These are phyloP conservation scores for Lagopus muta DNA, from an alignment of 2,113 vertebrate genomes.

Conservation along the genomic window DNA sequence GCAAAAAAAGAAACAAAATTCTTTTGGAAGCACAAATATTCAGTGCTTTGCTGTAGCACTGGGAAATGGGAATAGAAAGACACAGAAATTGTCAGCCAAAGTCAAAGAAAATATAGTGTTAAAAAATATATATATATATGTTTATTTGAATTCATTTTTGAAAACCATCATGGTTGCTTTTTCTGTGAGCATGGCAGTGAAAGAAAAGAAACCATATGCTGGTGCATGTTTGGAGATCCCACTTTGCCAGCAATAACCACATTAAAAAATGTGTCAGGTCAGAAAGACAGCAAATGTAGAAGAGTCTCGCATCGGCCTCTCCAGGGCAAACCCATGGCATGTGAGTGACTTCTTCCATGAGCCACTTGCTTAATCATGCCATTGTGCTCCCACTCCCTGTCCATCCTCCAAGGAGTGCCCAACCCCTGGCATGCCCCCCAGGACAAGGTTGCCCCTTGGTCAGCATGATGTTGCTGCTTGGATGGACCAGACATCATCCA, in stretches of 20 bases:
- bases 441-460: accelerated
- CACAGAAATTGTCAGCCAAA: background rate
- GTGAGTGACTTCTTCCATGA: background rate
- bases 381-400: background rate
- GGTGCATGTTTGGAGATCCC: accelerated
- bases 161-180: background rate
- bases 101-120: background rate
- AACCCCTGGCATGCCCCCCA: accelerated
- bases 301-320: background rate
- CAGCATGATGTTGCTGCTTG: accelerated
- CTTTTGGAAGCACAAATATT: background rate
- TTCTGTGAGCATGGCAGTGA: accelerated
- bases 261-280: background rate
- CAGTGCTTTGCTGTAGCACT: background rate
- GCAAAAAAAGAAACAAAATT: background rate
- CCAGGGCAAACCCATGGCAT: background rate
- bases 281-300: background rate
- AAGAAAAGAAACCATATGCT: accelerated
- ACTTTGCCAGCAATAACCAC: background rate
- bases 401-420: background rate
- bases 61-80: background rate
- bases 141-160: background rate
- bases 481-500: background rate
- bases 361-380: background rate
- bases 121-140: background rate